phyloP scores from a whole-genome alignment of 2,113 vertebrate genomes.

The Nerophis ophidion region DNA sequence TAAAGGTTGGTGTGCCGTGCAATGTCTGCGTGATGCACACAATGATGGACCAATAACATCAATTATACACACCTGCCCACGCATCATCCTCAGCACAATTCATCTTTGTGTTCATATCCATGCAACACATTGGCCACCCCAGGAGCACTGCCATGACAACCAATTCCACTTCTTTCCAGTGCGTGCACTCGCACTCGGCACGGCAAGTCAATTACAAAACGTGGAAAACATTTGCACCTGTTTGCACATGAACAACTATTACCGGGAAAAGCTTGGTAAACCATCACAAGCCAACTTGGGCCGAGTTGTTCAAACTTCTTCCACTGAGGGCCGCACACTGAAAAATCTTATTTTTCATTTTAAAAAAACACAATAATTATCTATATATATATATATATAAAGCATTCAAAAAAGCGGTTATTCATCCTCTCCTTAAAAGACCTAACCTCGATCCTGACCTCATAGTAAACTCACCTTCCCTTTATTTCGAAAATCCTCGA shows the following conservation, averaged over 20 bases:
- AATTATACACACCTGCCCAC: conserved; percentile 17
- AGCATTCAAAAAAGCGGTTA: too few species aligned
- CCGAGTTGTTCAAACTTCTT: not conserved
- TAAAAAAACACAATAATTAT: too few species aligned
- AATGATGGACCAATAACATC: not conserved
- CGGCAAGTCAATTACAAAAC: conserved; percentile 49
- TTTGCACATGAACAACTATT: conserved; percentile 34
- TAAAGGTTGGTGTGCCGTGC: conserved; percentile 25
- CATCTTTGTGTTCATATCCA: conserved; percentile 29
- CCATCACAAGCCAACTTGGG: conserved; percentile 32
- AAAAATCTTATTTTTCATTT: too few species aligned
- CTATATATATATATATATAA: too few species aligned
- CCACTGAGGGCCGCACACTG: too few species aligned
- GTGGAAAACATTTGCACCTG: conserved; percentile 54
- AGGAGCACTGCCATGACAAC: conserved; percentile 30
- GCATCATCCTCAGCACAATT: conserved; percentile 31
- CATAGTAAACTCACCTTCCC: too few species aligned
- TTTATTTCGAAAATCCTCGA: too few species aligned
- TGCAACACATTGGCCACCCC: not conserved
- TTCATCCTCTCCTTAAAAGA: too few species aligned
- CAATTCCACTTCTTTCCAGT: conserved; percentile 24
- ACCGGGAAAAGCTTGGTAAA: conserved; percentile 22
- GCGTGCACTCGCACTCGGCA: conserved; percentile 19
- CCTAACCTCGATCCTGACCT: too few species aligned
- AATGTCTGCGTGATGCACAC: not conserved